A percentile compares a stretch with the other conserved stretches of the same genome.
These are phyloP conservation scores for Epirrhoe alternata DNA, from an alignment of 2,888 invertebrate genomes.

Conservation along the genomic window DNA sequence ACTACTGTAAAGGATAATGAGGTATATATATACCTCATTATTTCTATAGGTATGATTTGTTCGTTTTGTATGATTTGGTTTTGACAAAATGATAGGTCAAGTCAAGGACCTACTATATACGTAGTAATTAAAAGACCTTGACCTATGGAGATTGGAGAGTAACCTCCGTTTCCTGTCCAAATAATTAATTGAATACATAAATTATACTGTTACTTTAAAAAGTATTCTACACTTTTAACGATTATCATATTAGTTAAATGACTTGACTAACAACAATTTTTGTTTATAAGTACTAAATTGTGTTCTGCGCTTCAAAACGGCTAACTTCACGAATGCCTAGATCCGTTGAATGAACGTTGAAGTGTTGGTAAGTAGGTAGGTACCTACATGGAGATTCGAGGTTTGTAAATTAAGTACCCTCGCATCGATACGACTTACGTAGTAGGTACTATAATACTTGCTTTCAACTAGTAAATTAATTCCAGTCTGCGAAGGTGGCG, in stretches of 20 bases:
- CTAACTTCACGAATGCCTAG: no score
- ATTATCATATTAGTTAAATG: not conserved
- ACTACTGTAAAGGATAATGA: no score
- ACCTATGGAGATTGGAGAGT: not conserved
- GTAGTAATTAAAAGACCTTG: not conserved
- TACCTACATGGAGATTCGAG: not conserved
- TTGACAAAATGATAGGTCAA: not conserved
- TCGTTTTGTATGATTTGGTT: no score
- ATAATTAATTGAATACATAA: not conserved
- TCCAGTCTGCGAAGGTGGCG: conserved; percentile 83
- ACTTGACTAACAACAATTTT: no score
- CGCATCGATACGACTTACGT: no score
- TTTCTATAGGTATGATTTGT: no score
- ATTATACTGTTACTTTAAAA: not conserved
- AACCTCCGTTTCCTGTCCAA: not conserved
- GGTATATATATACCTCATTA: no score
- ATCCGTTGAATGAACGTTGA: no score
- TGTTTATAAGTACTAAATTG: no score
- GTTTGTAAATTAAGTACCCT: not conserved
- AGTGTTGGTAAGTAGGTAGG: not conserved
- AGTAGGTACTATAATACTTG: no score
- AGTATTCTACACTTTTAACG: not conserved
- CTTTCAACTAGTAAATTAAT: conserved; percentile 2
- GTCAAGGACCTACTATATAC: not conserved
- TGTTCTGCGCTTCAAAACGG: no score